phyloP scores from a whole-genome alignment of 2,888 invertebrate genomes.

The Sinohyriopsis cumingii region DNA sequence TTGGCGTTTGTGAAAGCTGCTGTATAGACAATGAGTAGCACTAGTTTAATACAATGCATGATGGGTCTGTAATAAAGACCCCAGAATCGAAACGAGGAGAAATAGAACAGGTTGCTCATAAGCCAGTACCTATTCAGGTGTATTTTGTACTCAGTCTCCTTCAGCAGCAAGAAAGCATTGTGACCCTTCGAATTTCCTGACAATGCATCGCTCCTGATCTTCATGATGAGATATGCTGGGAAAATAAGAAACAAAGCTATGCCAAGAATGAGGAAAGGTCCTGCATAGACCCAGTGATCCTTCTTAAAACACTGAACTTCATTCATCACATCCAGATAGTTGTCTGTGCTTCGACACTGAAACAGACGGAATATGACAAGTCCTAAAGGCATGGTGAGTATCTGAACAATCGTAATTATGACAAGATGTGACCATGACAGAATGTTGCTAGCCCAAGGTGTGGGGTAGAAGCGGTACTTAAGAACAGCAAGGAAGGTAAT shows the following conservation, averaged over 20 bases:
- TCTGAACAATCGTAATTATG: slow-evolving; percentile 50
- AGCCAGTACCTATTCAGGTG: slow-evolving; percentile 65
- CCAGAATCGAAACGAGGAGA: slow-evolving; percentile 62
- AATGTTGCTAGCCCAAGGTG: slow-evolving; percentile 46
- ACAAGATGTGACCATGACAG: slow-evolving; percentile 57
- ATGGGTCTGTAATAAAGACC: slow-evolving; percentile 56
- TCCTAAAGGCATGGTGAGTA: slow-evolving; percentile 61
- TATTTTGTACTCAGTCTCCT: slow-evolving; percentile 66
- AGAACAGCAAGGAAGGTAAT: slow-evolving; percentile 44
- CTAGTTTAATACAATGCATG: slow-evolving; percentile 50
- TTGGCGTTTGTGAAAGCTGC: slow-evolving; percentile 50
- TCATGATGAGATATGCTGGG: slow-evolving; percentile 58
- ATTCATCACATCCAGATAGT: slow-evolving; percentile 58
- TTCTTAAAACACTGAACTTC: slow-evolving; percentile 47
- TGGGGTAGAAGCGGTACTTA: slow-evolving; percentile 42
- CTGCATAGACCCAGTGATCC: slow-evolving; percentile 58
- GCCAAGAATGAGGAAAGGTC: slow-evolving; percentile 42
- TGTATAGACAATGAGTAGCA: slow-evolving; percentile 51
- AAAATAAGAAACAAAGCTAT: slow-evolving; percentile 53
- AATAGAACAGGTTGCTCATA: slow-evolving; percentile 58
- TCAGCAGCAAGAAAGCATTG: slow-evolving; percentile 63
- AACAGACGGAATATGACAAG: slow-evolving; percentile 52
- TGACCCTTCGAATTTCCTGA: slow-evolving; percentile 55
- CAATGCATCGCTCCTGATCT: slow-evolving; percentile 51
- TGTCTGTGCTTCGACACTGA: slow-evolving; percentile 50